Percentiles rank a stretch among this genome's conserved stretches.
Conservation (phyloP, 2,888 invertebrate species). For the Troides helena region DNA sequence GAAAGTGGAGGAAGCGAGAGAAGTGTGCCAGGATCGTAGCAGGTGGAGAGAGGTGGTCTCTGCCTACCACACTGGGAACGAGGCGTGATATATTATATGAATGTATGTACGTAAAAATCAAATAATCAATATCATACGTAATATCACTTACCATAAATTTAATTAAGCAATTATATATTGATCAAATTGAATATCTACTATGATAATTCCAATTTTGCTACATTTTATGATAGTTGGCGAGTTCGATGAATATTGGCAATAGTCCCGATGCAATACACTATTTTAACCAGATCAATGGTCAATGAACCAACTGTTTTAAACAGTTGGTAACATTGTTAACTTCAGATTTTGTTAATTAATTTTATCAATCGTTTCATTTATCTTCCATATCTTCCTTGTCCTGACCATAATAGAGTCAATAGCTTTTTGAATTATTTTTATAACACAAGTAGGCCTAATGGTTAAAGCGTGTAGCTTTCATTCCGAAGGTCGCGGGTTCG, state of each 20-base stretch:
- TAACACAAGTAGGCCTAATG: too few relatives aligned
- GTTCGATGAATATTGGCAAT: neutral
- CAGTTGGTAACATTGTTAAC: neutral
- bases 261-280: neutral
- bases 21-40: too few relatives aligned
- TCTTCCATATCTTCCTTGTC: neutral
- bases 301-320: neutral
- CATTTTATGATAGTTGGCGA: neutral
- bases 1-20: too few relatives aligned
- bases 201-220: neutral
- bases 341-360: neutral
- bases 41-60: too few relatives aligned
- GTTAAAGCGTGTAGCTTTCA: too few relatives aligned
- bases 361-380: neutral
- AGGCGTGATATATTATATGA: too few relatives aligned
- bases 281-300: conserved; percentile 1
- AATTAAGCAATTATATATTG: neutral
- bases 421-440: neutral
- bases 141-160: too few relatives aligned
- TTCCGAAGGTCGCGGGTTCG: too few relatives aligned
- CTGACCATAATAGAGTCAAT: neutral
- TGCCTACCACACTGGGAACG: too few relatives aligned
- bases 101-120: too few relatives aligned
- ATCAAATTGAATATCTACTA: neutral
- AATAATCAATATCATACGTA: too few relatives aligned